These are phyloP conservation scores for Parnassius mnemosyne DNA, from an alignment of 2,888 invertebrate genomes.

Conservation along the genomic window DNA sequence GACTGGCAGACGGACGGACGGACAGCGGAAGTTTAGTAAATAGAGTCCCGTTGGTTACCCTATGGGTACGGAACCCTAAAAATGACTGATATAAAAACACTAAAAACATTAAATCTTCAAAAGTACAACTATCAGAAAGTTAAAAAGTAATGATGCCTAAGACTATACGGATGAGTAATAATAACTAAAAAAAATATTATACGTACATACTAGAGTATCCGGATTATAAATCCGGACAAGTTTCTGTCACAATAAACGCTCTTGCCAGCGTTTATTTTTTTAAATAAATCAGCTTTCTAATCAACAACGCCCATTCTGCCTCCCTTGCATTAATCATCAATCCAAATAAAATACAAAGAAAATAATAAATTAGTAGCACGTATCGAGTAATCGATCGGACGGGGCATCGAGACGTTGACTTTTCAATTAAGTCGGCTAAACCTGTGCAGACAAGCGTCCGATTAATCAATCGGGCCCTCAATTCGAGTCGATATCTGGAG, in stretches of 20 bases:
- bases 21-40: too few species aligned
- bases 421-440: constrained; percentile 75
- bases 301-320: neutral
- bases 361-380: constrained; percentile 58
- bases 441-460: constrained; percentile 52
- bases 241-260: neutral
- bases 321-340: constrained; percentile 34
- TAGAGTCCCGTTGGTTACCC: too few species aligned
- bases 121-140: too few species aligned
- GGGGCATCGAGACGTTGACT: constrained; percentile 71
- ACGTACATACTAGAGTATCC: too few species aligned
- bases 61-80: too few species aligned
- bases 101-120: too few species aligned
- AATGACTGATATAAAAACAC: too few species aligned
- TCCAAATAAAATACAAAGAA: constrained; percentile 27
- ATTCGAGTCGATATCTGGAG: constrained; percentile 39
- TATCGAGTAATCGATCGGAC: constrained; percentile 56
- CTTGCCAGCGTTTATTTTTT: neutral
- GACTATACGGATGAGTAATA: too few species aligned
- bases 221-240: too few species aligned
- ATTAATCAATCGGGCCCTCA: constrained; percentile 53
- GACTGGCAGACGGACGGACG: too few species aligned
- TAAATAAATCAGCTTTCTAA: neutral
- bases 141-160: too few species aligned
- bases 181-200: too few species aligned